phyloP scores from a whole-genome alignment of 1,140 invertebrate genomes.

The Tribolium madens region DNA sequence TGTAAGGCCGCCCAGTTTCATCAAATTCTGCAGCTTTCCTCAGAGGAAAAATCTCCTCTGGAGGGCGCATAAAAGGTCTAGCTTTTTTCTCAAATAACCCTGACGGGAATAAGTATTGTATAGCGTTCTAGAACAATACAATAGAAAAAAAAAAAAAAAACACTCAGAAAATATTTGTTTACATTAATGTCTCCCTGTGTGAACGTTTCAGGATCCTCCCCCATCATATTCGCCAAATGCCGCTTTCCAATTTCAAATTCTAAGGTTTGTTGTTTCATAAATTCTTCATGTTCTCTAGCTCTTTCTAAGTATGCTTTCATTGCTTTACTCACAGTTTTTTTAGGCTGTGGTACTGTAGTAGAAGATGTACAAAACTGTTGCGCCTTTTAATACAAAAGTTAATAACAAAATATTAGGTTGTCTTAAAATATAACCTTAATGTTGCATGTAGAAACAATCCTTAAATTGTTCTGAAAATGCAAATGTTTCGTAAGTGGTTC shows the following conservation, averaged over 20 bases:
- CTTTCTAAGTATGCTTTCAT: conserved; percentile 90
- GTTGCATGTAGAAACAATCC: background rate
- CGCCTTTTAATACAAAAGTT: background rate
- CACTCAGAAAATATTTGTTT: conserved; percentile 49
- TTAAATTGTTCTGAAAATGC: background rate
- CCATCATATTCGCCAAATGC: conserved; percentile 99
- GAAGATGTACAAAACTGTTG: background rate
- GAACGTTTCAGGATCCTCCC: conserved; percentile 87
- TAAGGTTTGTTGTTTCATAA: conserved; percentile 83
- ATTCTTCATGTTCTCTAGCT: conserved; percentile 83
- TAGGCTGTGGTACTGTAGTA: conserved; percentile 49
- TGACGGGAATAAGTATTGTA: conserved; percentile 93
- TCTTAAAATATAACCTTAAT: conserved; percentile 1
- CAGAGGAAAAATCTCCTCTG: conserved; percentile 86
- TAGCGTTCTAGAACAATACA: conserved; percentile 77
- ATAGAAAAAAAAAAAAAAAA: background rate
- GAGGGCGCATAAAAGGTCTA: conserved; percentile 87
- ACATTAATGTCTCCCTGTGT: conserved; percentile 91
- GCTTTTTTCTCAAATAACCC: conserved; percentile 86
- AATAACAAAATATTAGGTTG: background rate
- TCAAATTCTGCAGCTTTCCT: conserved; percentile 93
- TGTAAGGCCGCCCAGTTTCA: conserved; percentile 85
- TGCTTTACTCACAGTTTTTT: conserved; percentile 82
- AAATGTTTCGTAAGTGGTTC: background rate
- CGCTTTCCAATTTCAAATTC: conserved; percentile 93